Percentiles rank a stretch among this genome's conserved stretches.
These are phyloP conservation scores for Pelochelys cantorii DNA, from an alignment of 2,797 vertebrate genomes.

Conservation along the genomic window DNA sequence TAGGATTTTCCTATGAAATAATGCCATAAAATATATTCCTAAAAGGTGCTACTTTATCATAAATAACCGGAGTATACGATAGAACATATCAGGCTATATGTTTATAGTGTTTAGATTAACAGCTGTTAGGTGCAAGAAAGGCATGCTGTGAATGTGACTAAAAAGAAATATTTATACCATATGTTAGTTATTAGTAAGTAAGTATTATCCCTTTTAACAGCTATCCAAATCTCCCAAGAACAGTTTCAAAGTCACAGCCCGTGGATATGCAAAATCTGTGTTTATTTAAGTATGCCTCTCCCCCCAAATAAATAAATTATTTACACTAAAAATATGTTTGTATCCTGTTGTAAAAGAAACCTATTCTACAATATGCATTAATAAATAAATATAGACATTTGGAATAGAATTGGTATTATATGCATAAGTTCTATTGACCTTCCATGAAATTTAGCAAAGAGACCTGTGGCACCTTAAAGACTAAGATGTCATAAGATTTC, in stretches of 20 bases:
- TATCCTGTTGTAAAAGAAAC: conserved; percentile 45
- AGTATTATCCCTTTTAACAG: conserved; percentile 67
- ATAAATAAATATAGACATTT: neutral
- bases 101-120: conserved; percentile 53
- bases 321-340: conserved; percentile 33
- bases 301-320: conserved; percentile 36
- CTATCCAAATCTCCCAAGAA: conserved; percentile 54
- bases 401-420: neutral
- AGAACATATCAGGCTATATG: conserved; percentile 29
- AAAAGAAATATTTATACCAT: conserved; percentile 51
- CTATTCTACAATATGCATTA: neutral
- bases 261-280: conserved; percentile 54
- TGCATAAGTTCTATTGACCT: neutral
- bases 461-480: too few species aligned
- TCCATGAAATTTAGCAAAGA: neutral
- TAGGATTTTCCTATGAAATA: conserved; percentile 50
- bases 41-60: conserved; percentile 4
- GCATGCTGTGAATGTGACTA: conserved; percentile 45
- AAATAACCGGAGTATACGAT: conserved; percentile 24
- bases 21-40: conserved; percentile 20
- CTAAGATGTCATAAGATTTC: too few species aligned
- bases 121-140: conserved; percentile 62
- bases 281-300: conserved; percentile 63
- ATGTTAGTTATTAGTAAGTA: conserved; percentile 72
- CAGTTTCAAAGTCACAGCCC: conserved; percentile 54